Percentiles rank a stretch among this genome's conserved stretches.
phyloP scores from a whole-genome alignment of 2,888 invertebrate genomes.

The Metopia argyrocephala region DNA sequence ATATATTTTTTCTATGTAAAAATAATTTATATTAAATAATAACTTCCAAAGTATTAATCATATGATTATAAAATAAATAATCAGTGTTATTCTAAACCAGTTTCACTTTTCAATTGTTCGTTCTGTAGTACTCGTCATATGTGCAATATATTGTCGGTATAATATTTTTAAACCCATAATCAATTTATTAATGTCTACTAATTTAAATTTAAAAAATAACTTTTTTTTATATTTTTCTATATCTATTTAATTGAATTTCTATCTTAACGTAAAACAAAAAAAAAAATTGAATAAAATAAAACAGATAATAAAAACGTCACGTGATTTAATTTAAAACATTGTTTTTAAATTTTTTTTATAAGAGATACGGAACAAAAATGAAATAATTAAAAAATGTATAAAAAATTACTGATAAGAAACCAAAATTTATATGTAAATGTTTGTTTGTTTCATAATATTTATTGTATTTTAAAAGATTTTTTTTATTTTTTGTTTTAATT shows the following conservation, averaged over 20 bases:
- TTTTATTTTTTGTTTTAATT: conserved; percentile 13
- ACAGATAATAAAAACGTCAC: conserved; percentile 18
- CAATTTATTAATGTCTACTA: conserved; percentile 10
- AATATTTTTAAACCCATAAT: neutral
- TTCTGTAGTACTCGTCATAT: neutral
- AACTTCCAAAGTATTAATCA: too few species aligned
- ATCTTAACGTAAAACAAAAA: neutral
- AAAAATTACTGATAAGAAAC: conserved; percentile 34
- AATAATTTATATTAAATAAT: too few species aligned
- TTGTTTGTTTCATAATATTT: conserved; percentile 25
- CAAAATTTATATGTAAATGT: conserved; percentile 30
- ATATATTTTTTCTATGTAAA: too few species aligned
- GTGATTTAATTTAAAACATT: conserved; percentile 32
- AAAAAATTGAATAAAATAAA: conserved; percentile 15
- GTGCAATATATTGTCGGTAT: too few species aligned
- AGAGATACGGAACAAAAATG: conserved; percentile 27
- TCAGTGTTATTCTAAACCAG: neutral
- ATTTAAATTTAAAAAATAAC: neutral
- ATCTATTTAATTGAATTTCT: conserved; percentile 11
- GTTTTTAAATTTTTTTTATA: neutral
- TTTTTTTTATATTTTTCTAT: neutral
- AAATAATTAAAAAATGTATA: conserved; percentile 18
- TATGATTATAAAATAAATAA: too few species aligned
- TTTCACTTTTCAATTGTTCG: conserved; percentile 7
- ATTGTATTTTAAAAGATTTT: neutral